phyloP scores from a whole-genome alignment of 2,797 vertebrate species.

The Callimico goeldii region DNA sequence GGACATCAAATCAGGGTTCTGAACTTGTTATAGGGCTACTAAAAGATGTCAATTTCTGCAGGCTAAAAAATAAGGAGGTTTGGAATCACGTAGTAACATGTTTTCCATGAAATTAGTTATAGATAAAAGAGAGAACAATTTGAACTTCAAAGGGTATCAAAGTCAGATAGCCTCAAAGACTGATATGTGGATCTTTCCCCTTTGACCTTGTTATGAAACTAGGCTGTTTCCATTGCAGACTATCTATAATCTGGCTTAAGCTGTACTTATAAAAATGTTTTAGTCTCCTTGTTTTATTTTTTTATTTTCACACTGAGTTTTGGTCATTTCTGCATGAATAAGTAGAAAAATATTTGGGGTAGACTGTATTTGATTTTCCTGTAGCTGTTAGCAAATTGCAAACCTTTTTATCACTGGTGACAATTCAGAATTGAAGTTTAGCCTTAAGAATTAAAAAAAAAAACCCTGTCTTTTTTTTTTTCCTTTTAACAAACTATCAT shows the following conservation, averaged over 20 bases:
- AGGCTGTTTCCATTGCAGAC: neutral
- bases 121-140: neutral
- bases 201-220: neutral
- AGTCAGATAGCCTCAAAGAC: neutral
- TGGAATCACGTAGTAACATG: neutral
- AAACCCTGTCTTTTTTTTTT: neutral
- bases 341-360: neutral
- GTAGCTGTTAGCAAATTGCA: neutral
- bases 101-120: slow-evolving; percentile 25
- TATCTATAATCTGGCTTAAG: neutral
- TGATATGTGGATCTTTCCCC: neutral
- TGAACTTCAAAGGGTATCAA: neutral
- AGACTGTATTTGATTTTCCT: neutral
- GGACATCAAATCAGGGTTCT: neutral
- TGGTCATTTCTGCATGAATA: neutral
- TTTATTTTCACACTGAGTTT: neutral
- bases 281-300: neutral
- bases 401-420: neutral
- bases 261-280: neutral
- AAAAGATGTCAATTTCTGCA: neutral
- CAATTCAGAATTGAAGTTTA: neutral
- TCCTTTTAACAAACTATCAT: neutral
- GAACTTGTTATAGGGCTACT: neutral
- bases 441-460: neutral
- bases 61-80: neutral